phyloP scores from a whole-genome alignment of 2,113 vertebrate species.

The Poeciliopsis occidentalis region DNA sequence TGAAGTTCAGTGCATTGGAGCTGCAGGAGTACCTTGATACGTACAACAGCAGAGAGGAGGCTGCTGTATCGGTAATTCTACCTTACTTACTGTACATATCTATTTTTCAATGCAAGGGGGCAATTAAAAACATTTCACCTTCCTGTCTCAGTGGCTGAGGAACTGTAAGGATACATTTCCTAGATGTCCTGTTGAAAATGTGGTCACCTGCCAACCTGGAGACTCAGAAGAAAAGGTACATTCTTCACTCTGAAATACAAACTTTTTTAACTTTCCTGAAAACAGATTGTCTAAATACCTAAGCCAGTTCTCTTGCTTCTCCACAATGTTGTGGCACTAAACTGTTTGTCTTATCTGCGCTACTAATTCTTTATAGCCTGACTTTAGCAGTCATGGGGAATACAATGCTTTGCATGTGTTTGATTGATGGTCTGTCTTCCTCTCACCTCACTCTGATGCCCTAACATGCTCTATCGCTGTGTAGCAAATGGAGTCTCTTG shows the following conservation, averaged over 20 bases:
- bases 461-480: conserved; percentile 95
- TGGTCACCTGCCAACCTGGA: conserved; percentile 88
- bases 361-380: conserved; percentile 83
- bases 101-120: neutral
- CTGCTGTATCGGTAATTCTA: conserved; percentile 86
- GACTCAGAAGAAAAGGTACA: conserved; percentile 97
- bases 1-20: conserved; percentile 98
- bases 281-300: neutral
- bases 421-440: conserved; percentile 74
- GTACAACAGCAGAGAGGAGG: conserved; percentile 94
- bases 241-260: neutral
- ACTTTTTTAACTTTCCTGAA: neutral
- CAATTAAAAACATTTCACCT: neutral
- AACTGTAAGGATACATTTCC: conserved; percentile 97
- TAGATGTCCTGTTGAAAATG: conserved; percentile 90
- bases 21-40: conserved; percentile 98
- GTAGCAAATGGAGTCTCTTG: conserved; percentile 99
- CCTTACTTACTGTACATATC: neutral
- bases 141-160: conserved; percentile 87
- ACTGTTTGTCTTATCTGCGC: conserved; percentile 35
- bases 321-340: neutral
- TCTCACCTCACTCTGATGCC: conserved; percentile 86
- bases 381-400: conserved; percentile 62
- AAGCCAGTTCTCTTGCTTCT: conserved; percentile 8
- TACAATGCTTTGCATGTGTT: conserved; percentile 67